Base-by-base conservation (phyloP, 2,888 invertebrate genomes). In the Ommatoiulus sabulosus region DNA sequence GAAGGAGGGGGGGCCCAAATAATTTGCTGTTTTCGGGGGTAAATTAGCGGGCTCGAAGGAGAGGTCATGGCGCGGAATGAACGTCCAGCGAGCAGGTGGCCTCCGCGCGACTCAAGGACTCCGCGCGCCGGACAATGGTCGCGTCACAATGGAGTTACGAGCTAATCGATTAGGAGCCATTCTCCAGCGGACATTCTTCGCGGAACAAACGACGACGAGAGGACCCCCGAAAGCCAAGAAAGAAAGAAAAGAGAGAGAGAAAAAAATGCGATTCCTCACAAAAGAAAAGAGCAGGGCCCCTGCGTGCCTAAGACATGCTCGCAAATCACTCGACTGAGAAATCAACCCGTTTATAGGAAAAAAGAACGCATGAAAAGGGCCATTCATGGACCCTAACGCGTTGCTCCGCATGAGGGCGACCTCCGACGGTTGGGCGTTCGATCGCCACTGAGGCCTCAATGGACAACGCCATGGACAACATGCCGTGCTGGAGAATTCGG, bases 291-390 rank as follows among this genome's bases (percentile, higher is more conserved):
- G 15, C 8, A 52, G 52, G 52, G 52, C 52, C 52, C 52, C 8
- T 52, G 52, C 3, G n/a, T n/a, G n/a, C n/a, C n/a, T n/a, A 52
- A 8, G 52, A 52, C 5, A 12, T 12, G 52, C 52, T 52, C 52
- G 52, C 52, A 52, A 52, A 52, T 52, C 52, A 52, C 52, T 52
- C 52, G 52, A 52, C 52, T 52, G 52, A 52, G 52, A 52, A 52
- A 52, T 52, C 6, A 12, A 52, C 7, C n/a, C n/a, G n/a, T n/a
- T n/a, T n/a, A n/a, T n/a, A n/a, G n/a, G n/a, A n/a, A n/a, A n/a
- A n/a, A n/a, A n/a, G n/a, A n/a, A 5, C 52, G 52, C 3, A 52
- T 8, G 15, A 52, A 52, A 52, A 12, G 52, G 52, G 8, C 52
- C 52, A 3, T 52, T 5, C 12, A 46, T 5, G 46, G 46, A 46